Evolutionary conservation across 2,797 vertebrate genomes (phyloP).

Genomic region (Rhinogobio ventralis): DNA sequence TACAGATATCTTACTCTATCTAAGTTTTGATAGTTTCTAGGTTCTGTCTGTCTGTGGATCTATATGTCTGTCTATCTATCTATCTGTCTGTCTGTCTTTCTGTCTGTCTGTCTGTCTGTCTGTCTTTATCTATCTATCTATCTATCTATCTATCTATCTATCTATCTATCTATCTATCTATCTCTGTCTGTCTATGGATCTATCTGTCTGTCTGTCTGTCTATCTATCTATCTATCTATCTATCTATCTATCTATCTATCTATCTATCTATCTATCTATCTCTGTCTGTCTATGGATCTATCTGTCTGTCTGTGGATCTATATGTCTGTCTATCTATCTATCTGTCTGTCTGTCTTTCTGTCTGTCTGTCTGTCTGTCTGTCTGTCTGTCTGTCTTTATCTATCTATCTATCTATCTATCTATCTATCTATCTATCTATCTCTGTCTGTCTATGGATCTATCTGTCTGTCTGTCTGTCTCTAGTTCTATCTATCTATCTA

Average conservation of each 20-base stretch:
- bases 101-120: too few relatives aligned
- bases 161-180: neutral
- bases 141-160: neutral
- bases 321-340: too few relatives aligned
- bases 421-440: neutral
- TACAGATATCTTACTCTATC: neutral
- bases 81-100: neutral
- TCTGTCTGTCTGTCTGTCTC: too few relatives aligned
- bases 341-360: neutral
- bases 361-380: neutral
- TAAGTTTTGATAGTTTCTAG: too few relatives aligned
- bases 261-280: too few relatives aligned
- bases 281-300: too few relatives aligned
- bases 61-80: neutral
- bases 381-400: too few relatives aligned
- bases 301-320: neutral
- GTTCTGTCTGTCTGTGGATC: too few relatives aligned
- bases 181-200: neutral
- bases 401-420: neutral
- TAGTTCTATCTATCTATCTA: neutral
- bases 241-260: neutral
- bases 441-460: too few relatives aligned
- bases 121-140: rapidly evolving
- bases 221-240: neutral
- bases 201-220: too few relatives aligned